Evolutionary conservation across 2,113 vertebrate species (phyloP).

Genomic region (Leptobrachium leishanense): DNA sequence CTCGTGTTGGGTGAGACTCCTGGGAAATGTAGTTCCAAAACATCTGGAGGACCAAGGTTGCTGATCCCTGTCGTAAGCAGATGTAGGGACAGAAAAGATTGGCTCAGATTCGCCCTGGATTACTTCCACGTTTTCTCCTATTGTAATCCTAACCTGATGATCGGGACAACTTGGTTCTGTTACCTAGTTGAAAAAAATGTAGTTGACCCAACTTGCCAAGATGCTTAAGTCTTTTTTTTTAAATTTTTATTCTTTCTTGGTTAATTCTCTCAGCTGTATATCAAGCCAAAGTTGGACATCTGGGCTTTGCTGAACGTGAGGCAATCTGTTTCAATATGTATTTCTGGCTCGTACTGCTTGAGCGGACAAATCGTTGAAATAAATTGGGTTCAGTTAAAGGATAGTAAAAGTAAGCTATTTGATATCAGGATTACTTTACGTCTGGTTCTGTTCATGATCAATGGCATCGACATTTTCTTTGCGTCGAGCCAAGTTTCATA

Average conservation of each 20-base stretch:
- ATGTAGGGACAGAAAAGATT: no score
- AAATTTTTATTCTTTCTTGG: neutral
- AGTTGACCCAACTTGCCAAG: constrained; percentile 5
- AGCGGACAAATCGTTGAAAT: constrained; percentile 25
- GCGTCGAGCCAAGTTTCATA: constrained; percentile 30
- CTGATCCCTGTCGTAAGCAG: no score
- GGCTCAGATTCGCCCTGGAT: no score
- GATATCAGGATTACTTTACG: constrained; percentile 19
- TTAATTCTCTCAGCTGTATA: constrained; percentile 13
- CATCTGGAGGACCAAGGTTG: no score
- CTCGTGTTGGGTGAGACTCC: no score
- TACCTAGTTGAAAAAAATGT: neutral
- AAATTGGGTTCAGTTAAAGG: constrained; percentile 31
- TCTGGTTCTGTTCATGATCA: constrained; percentile 27
- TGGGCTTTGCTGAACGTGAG: constrained; percentile 13
- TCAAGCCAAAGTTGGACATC: constrained; percentile 34
- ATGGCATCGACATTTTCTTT: constrained; percentile 14
- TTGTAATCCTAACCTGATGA: no score
- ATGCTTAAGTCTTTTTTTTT: neutral
- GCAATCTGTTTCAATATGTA: constrained; percentile 26
- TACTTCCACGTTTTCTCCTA: no score
- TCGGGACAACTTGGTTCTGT: neutral
- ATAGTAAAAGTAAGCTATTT: constrained; percentile 29
- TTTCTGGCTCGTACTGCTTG: constrained; percentile 24
- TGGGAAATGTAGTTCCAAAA: no score